Conservation (phyloP, 2,888 invertebrate species). For the Noctua janthe region DNA sequence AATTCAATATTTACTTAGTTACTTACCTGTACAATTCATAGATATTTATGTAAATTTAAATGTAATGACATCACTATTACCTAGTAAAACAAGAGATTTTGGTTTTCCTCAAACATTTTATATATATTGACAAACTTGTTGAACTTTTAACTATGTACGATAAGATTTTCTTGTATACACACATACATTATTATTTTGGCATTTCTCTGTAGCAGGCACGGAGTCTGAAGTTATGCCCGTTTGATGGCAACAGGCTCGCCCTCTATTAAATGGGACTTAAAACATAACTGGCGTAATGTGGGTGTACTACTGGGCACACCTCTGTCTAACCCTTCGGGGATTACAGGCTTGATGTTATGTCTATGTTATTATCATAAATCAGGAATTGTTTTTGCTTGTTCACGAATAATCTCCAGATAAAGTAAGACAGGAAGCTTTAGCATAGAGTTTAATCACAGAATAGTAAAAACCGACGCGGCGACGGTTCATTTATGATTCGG, state of each 20-base stretch:
- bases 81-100: background rate
- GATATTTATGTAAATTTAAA: slow-evolving; percentile 12
- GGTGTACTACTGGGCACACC: too few relatives aligned
- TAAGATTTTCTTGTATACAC: background rate
- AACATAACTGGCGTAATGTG: too few relatives aligned
- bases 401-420: background rate
- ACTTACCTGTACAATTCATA: background rate
- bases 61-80: slow-evolving; percentile 26
- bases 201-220: too few relatives aligned
- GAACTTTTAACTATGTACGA: background rate
- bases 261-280: too few relatives aligned
- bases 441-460: too few relatives aligned
- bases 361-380: background rate
- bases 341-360: too few relatives aligned
- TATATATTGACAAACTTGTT: background rate
- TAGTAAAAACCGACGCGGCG: background rate
- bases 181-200: background rate
- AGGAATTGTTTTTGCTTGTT: background rate
- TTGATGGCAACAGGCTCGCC: too few relatives aligned
- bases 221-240: too few relatives aligned
- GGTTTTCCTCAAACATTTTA: slow-evolving; percentile 9
- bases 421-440: background rate
- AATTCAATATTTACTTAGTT: slow-evolving; percentile 19
- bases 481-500: background rate
- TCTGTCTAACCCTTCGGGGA: too few relatives aligned